Evolutionary conservation across 2,888 invertebrate species (phyloP), one percentile per base, ranked within the genome.

Genomic region (Ischnura elegans): DNA sequence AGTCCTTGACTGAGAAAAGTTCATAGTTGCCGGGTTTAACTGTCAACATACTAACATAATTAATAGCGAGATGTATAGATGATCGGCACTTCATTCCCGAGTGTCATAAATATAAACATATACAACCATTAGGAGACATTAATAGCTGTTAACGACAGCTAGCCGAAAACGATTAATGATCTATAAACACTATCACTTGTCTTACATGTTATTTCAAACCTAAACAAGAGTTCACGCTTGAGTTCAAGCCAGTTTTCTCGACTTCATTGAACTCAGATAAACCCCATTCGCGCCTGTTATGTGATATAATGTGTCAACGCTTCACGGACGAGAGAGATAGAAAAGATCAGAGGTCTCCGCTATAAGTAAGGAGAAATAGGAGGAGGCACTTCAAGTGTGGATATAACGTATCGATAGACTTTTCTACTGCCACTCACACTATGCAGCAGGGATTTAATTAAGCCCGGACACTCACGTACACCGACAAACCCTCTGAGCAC

Each of bases 191-290:
- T 36, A 76, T 76, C 76, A 76, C 25, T 13, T 76, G 36, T 76
- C 16, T 76, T 76, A 76, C 29, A 76, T 36, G 16, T 10, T 36
- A 36, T 36, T 36, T 36, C 76, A 76, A 76, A 36, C 76, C 13
- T 76, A 76, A 76, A 76, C 76, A 76, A 13, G 76, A 76, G 76
- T 76, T 76, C 76, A 76, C 76, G 66, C n/a, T n/a, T 10, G 21
- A 66, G 66, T 66, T 66, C 66, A 66, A 4, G 76, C 10, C 2
- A 36, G n/a, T 76, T 76, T 76, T 29, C 29, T 29, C 36, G 76
- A n/a, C 76, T 76, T 76, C 76, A 36, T 36, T n/a, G 76, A 76
- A 76, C 36, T 36, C 29, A 4, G 36, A 76, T 36, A 76, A 76
- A 76, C 76, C 61, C 76, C 36, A 76, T 76, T 36, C 29, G 76